Conservation (phyloP, 1,140 invertebrate genomes). For the Vollenhovia emeryi region DNA sequence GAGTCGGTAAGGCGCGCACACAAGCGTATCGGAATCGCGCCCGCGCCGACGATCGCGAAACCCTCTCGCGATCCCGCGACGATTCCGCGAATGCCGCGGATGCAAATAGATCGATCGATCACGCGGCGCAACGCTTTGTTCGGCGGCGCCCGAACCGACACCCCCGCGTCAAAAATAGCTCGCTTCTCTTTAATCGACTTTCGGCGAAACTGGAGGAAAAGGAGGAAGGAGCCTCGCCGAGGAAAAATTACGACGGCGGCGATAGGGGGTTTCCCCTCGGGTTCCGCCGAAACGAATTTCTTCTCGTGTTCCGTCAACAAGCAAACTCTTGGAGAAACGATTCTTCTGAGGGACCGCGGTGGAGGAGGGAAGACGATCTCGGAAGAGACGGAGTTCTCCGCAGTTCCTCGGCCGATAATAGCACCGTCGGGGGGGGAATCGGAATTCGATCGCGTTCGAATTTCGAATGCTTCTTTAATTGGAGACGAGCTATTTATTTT, state of each 20-base stretch:
- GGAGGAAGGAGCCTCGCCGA: not conserved
- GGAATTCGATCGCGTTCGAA: not conserved
- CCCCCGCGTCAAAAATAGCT: constrained; percentile 16
- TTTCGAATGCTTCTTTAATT: constrained; percentile 46
- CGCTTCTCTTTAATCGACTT: constrained; percentile 14
- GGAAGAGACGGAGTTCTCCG: not conserved
- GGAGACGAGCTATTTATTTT: constrained; percentile 48
- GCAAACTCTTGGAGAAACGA: constrained; percentile 2
- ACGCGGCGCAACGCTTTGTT: constrained; percentile 14
- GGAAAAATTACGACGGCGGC: constrained; percentile 7
- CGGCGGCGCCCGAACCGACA: not conserved
- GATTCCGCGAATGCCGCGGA: constrained; percentile 31
- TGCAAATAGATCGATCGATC: constrained; percentile 36
- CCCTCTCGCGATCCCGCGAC: not conserved
- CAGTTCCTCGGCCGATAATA: constrained; percentile 20
- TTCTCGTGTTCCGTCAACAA: constrained; percentile 24
- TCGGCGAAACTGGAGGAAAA: not conserved
- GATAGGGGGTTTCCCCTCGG: not conserved
- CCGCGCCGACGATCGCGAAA: not conserved
- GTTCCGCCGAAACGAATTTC: not conserved
- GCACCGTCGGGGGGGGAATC: not conserved
- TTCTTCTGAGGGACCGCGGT: not conserved
- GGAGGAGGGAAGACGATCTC: not conserved
- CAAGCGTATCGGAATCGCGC: not conserved
- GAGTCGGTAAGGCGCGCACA: not conserved